Percentiles rank a stretch among this genome's conserved stretches.
Conservation (phyloP, 1,140 invertebrate genomes). For the Drosophila funebris region DNA sequence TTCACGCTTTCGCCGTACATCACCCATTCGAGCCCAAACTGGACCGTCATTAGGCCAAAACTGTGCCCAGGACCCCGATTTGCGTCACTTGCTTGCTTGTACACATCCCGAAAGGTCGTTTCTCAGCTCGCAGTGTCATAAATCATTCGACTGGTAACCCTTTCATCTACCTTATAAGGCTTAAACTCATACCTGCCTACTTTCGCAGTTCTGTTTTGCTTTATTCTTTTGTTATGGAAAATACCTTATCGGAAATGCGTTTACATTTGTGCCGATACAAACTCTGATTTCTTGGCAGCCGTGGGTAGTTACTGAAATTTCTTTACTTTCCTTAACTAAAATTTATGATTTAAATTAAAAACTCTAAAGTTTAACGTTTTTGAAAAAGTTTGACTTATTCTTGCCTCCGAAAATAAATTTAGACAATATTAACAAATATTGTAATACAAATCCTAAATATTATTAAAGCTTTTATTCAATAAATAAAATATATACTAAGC, state of each 20-base stretch:
- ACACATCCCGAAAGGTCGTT: conserved; percentile 17
- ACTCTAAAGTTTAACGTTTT: too few relatives aligned
- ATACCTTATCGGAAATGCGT: conserved; percentile 16
- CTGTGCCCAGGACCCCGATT: conserved; percentile 42
- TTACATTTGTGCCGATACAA: conserved; percentile 5
- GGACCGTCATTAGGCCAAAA: conserved; percentile 41
- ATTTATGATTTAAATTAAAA: too few relatives aligned
- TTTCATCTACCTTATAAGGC: conserved; percentile 35
- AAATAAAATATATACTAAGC: too few relatives aligned
- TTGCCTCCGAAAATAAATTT: too few relatives aligned
- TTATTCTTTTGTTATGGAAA: conserved; percentile 30
- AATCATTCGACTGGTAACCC: conserved; percentile 58
- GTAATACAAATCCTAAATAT: too few relatives aligned
- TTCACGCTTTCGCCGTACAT: conserved; percentile 68
- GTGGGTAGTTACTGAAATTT: neutral
- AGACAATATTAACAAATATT: too few relatives aligned
- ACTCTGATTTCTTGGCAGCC: neutral
- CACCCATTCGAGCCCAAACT: neutral
- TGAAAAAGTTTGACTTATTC: too few relatives aligned
- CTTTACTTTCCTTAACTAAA: neutral
- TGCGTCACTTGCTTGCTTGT: conserved; percentile 53
- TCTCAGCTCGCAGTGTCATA: conserved; percentile 48
- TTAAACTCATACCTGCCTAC: conserved; percentile 18
- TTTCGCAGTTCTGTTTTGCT: conserved; percentile 11
- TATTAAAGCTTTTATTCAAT: too few relatives aligned